A percentile compares a stretch with the other conserved stretches of the same genome.
Evolutionary conservation across 1,140 invertebrate genomes (phyloP).

Genomic region (Drosophila lowei): DNA sequence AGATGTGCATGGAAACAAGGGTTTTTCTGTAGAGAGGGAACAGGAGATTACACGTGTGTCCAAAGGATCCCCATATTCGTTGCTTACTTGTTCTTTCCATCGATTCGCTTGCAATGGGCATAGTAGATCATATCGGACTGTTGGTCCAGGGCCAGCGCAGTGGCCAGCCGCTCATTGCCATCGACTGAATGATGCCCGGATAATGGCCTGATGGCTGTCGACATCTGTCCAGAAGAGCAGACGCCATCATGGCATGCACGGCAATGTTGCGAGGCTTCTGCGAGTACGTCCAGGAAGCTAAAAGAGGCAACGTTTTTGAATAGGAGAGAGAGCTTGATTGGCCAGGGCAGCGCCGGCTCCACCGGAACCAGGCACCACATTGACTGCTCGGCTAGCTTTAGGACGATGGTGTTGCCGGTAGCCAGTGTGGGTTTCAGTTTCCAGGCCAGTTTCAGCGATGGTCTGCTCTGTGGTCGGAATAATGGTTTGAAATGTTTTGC

Average conservation of each 20-base stretch:
- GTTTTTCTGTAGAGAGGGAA: constrained; percentile 73
- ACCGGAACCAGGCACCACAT: too few species aligned
- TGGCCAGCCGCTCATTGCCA: constrained; percentile 89
- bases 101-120: constrained; percentile 90
- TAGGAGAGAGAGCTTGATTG: too few species aligned
- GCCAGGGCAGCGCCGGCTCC: too few species aligned
- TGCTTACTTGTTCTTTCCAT: constrained; percentile 87
- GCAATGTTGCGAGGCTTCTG: constrained; percentile 92
- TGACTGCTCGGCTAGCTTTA: too few species aligned
- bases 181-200: constrained; percentile 89
- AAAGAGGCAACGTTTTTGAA: background rate
- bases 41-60: background rate
- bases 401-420: too few species aligned
- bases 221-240: constrained; percentile 94
- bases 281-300: constrained; percentile 86
- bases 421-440: too few species aligned
- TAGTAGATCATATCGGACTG: constrained; percentile 92
- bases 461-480: too few species aligned
- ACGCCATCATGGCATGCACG: constrained; percentile 90
- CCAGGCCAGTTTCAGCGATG: too few species aligned
- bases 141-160: constrained; percentile 92
- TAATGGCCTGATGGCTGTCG: constrained; percentile 88
- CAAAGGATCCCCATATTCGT: too few species aligned
- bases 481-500: too few species aligned
- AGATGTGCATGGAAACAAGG: constrained; percentile 82